These are phyloP conservation scores for Entomyzon cyanotis DNA, from an alignment of 2,113 vertebrate species.

Conservation along the genomic window DNA sequence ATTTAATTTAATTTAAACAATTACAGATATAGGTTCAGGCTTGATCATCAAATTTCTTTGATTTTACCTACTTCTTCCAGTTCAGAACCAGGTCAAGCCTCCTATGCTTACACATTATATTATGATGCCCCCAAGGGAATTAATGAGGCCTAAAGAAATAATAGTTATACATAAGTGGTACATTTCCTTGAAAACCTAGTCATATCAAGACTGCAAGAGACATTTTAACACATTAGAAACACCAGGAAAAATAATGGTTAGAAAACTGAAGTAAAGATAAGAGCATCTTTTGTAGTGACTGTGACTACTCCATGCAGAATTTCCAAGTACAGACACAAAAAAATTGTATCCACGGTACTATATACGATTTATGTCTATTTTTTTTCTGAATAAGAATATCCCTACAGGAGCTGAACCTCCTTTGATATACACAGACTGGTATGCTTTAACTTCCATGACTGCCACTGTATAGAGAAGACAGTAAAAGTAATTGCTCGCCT, in stretches of 20 bases:
- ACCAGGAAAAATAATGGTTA: background rate
- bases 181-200: background rate
- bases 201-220: background rate
- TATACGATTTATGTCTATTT: background rate
- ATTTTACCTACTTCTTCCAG: background rate
- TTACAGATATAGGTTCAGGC: background rate
- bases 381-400: background rate
- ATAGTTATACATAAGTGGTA: background rate
- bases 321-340: background rate
- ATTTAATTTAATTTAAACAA: background rate
- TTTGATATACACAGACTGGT: background rate
- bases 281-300: background rate
- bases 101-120: background rate
- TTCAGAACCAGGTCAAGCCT: background rate
- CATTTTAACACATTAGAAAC: background rate
- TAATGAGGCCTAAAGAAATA: background rate
- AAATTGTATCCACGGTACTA: background rate
- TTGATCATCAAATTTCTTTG: background rate
- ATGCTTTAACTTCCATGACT: background rate
- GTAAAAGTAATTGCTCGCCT: background rate
- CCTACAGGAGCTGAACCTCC: background rate
- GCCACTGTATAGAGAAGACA: background rate
- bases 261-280: background rate
- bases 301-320: background rate
- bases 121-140: background rate